Conservation (phyloP, 2,797 vertebrate species). For the Coregonus suidteri region DNA sequence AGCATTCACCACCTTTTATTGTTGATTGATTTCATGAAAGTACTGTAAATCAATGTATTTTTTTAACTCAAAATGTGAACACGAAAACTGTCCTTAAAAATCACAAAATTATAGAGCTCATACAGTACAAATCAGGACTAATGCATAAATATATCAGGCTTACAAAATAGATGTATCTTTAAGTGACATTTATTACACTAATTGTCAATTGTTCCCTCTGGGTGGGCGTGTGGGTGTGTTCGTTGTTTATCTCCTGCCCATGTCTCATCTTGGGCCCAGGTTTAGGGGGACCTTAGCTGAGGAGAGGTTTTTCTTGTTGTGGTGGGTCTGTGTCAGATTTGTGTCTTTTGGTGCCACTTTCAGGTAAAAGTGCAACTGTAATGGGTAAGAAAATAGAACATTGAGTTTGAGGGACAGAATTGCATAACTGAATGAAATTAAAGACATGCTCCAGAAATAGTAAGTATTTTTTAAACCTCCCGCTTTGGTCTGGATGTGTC, state of each 20-base stretch:
- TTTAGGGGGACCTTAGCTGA: conserved; percentile 69
- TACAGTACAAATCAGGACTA: conserved; percentile 60
- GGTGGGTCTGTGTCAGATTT: conserved; percentile 64
- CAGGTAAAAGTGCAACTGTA: conserved; percentile 79
- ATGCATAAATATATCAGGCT: conserved; percentile 71
- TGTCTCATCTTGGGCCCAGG: conserved; percentile 79
- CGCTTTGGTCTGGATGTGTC: no score
- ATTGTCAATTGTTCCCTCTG: conserved; percentile 15
- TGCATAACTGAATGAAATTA: background rate
- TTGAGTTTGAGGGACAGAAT: background rate
- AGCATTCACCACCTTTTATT: conserved; percentile 48
- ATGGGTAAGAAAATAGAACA: conserved; percentile 18
- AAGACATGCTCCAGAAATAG: no score
- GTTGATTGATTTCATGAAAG: conserved; percentile 50
- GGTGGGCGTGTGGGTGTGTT: conserved; percentile 19
- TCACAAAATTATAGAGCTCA: conserved; percentile 56
- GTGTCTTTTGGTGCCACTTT: conserved; percentile 75
- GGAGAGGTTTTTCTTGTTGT: conserved; percentile 68
- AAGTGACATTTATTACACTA: conserved; percentile 30
- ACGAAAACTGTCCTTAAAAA: conserved; percentile 40
- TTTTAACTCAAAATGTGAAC: conserved; percentile 46
- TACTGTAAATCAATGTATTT: conserved; percentile 25
- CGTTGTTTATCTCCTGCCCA: conserved; percentile 18
- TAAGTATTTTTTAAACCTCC: no score
- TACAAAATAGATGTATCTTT: conserved; percentile 50